Evolutionary conservation across 1,140 invertebrate species (phyloP).

Genomic region (Drosophila pruinosa): DNA sequence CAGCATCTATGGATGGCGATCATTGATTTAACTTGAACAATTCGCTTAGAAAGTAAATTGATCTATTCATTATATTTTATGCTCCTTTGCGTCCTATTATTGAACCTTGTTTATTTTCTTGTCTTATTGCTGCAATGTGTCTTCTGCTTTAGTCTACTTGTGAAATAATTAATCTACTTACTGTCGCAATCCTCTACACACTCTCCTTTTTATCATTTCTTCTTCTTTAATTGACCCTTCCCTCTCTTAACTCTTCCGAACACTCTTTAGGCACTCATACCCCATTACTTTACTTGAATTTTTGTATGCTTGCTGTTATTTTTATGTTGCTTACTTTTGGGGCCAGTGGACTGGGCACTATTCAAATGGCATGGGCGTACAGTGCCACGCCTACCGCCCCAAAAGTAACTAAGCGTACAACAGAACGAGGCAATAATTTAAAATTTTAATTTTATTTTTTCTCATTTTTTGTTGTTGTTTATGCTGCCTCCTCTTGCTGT

Average conservation of each 20-base stretch:
- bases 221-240: neutral
- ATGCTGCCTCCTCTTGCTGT: neutral
- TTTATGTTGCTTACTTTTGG: constrained; percentile 58
- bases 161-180: too few species aligned
- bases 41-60: too few species aligned
- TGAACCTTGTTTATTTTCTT: too few species aligned
- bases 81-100: too few species aligned
- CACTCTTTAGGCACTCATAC: neutral
- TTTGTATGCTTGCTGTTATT: constrained; percentile 25
- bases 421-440: constrained; percentile 62
- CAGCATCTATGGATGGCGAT: too few species aligned
- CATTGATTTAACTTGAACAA: too few species aligned
- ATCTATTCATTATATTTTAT: too few species aligned
- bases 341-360: neutral
- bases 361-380: constrained; percentile 35
- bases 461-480: neutral
- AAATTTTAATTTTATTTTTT: constrained; percentile 64
- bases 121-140: too few species aligned
- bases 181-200: too few species aligned
- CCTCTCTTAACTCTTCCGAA: neutral
- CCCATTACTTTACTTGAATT: too few species aligned
- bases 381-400: constrained; percentile 6
- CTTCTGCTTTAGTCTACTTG: too few species aligned
- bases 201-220: too few species aligned
- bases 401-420: constrained; percentile 8